Conservation (phyloP, 2,797 vertebrate species). For the Dendrocincla fuliginosa region DNA sequence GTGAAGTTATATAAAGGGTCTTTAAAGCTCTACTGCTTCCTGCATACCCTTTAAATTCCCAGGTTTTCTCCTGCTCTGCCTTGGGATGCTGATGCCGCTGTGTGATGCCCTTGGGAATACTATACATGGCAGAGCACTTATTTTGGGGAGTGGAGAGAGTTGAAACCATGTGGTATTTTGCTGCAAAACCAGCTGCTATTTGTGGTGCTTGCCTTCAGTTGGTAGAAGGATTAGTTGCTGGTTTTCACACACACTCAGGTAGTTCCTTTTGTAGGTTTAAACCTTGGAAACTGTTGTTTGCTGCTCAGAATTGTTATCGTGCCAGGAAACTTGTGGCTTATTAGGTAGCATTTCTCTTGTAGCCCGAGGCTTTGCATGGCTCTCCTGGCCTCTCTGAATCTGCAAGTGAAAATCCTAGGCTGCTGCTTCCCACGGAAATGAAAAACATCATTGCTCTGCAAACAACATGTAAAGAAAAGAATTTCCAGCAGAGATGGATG, state of each 20-base stretch:
- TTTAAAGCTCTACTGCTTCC: slow-evolving; percentile 27
- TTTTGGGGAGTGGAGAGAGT: slow-evolving; percentile 12
- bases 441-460: not conserved
- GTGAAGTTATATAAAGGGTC: slow-evolving; percentile 64
- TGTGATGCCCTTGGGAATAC: not conserved
- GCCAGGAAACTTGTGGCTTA: not conserved
- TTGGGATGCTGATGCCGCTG: not conserved
- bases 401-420: not conserved
- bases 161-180: not conserved
- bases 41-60: not conserved
- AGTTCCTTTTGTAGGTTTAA: not conserved
- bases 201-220: slow-evolving; percentile 6
- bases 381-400: not conserved
- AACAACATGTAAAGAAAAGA: not conserved
- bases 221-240: not conserved
- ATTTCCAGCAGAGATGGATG: not conserved
- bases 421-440: not conserved
- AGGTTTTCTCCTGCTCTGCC: slow-evolving; percentile 4
- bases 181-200: slow-evolving; percentile 51
- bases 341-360: not conserved
- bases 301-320: not conserved
- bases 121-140: not conserved
- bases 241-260: not conserved
- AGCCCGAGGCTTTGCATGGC: not conserved
- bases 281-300: not conserved